Evolutionary conservation across 2,113 vertebrate genomes (phyloP).

Genomic region (Lanius ludovicianus): DNA sequence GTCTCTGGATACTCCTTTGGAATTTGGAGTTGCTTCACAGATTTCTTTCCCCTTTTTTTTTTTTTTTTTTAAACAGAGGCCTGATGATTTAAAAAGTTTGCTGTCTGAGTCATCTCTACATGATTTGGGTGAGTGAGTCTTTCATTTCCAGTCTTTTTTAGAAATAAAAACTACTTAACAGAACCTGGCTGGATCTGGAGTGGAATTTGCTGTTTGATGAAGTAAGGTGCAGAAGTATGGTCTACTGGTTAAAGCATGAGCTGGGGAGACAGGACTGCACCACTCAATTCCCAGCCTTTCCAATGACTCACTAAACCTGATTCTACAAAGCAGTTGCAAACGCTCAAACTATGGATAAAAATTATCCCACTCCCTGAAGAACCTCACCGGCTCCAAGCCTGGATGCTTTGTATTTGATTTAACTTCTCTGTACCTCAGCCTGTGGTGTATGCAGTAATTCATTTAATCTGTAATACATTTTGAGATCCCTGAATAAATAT

Average conservation of each 20-base stretch:
- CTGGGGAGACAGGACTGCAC: background rate
- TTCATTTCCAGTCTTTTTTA: conserved; percentile 30
- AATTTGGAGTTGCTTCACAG: conserved; percentile 33
- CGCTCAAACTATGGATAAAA: background rate
- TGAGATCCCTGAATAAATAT: conserved; percentile 56
- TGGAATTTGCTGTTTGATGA: conserved; percentile 5
- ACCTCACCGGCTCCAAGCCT: background rate
- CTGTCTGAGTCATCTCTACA: conserved; percentile 19
- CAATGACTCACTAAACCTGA: background rate
- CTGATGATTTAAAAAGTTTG: conserved; percentile 7
- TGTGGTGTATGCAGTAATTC: background rate
- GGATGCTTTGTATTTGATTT: background rate
- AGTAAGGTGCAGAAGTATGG: background rate
- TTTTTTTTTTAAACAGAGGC: background rate
- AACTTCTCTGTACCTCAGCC: conserved; percentile 7
- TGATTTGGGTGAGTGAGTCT: background rate
- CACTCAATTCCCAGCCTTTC: background rate
- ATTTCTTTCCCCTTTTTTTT: background rate
- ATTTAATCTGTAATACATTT: conserved; percentile 35
- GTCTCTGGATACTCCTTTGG: conserved; percentile 4
- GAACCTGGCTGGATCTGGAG: background rate
- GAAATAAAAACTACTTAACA: background rate
- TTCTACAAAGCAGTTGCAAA: background rate
- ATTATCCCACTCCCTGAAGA: background rate
- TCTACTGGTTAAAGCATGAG: background rate